Evolutionary conservation across 2,797 vertebrate genomes (phyloP).

Genomic region (Melanotaenia pygmaea): DNA sequence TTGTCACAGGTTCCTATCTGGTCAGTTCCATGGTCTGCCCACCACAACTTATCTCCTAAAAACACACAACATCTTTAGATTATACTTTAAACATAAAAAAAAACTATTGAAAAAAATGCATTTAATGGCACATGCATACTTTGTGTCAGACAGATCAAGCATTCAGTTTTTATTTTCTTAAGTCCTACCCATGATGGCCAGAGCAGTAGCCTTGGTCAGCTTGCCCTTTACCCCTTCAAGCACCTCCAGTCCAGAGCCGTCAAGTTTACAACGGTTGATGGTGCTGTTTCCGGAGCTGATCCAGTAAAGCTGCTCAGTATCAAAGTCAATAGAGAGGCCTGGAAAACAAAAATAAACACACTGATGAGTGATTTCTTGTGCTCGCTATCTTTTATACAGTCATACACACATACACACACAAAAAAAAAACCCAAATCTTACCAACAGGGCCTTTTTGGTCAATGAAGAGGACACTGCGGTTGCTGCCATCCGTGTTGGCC

Average conservation of each 20-base stretch:
- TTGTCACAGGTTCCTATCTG: constrained; percentile 96
- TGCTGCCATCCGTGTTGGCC: constrained; percentile 95
- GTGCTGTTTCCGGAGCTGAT: constrained; percentile 94
- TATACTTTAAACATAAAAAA: background rate
- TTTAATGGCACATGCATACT: background rate
- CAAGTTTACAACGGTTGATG: constrained; percentile 91
- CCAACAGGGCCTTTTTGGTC: constrained; percentile 93
- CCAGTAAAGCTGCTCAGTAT: constrained; percentile 92
- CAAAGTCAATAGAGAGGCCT: constrained; percentile 95
- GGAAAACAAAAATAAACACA: constrained; percentile 14
- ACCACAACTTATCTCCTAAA: constrained; percentile 94
- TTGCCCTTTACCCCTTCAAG: constrained; percentile 86
- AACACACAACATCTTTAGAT: background rate
- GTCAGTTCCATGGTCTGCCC: constrained; percentile 95
- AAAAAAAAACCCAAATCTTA: constrained; percentile 63
- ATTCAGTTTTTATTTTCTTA: background rate
- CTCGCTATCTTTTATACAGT: constrained; percentile 19
- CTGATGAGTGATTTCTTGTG: constrained; percentile 16
- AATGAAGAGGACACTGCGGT: constrained; percentile 88
- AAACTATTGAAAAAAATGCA: background rate
- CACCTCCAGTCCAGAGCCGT: constrained; percentile 89
- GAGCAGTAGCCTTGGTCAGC: constrained; percentile 92
- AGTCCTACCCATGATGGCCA: constrained; percentile 94
- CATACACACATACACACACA: background rate
- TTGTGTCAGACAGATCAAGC: background rate